Base-by-base conservation (phyloP, 2,888 invertebrate genomes). In the Dermolepida albohirtum region DNA sequence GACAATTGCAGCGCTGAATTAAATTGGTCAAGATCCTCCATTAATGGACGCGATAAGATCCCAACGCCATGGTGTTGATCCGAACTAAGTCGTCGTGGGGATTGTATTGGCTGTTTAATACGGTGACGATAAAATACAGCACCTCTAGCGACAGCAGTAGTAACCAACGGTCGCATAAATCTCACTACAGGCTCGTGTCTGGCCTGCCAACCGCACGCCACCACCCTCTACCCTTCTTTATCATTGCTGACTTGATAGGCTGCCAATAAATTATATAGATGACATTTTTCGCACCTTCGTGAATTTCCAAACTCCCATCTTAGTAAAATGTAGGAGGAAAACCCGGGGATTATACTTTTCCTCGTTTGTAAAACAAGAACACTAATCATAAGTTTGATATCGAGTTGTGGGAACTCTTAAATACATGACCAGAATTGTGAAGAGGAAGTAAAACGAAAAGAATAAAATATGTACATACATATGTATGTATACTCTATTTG, bases 191-290 rank as follows among this genome's bases (percentile, higher is more conserved):
- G 76, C 77, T 77, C 78, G 79, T 78, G 80, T 78, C 79, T 76
- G 74, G 80, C 77, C 77, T 80, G 80, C 79, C 79, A 80, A 80
- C 79, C 79, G 73, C 78, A 78, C 71, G 75, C 73, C 74, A 74
- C 75, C 77, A 71, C 76, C 76, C 75, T 72, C 77, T 74, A 75
- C 70, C 72, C 72, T 72, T 77, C 79, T 77, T 78, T 78, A 78
- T 80, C 79, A 81, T 81, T 80, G 76, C 78, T 76, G 76, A 76
- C 75, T 78, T 80, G 80, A 79, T 79, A 76, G 79, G 77, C 73
- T 77, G 75, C 78, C 80, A 74, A 81, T 81, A 80, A 81, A 80
- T 81, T 79, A 80, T 77, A 75, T 72, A 72, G 70, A 73, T 74
- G 77, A 75, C 76, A 74, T 74, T 74, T 76, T 77, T 76, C 74